A percentile compares a stretch with the other conserved stretches of the same genome.
Evolutionary conservation across 2,797 vertebrate genomes (phyloP).

Genomic region (Pelodytes ibericus): DNA sequence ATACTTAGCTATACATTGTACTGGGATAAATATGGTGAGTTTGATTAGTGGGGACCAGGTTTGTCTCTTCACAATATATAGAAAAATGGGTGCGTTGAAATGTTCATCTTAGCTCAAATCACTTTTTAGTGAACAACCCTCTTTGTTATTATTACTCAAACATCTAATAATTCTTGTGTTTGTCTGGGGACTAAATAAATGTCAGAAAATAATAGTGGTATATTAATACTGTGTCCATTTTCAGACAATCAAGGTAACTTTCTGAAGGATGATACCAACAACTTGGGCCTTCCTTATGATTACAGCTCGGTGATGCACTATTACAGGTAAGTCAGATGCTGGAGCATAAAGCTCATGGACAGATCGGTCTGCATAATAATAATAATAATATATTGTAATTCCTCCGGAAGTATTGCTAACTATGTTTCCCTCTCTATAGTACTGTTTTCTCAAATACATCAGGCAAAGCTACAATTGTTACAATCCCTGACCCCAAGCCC

Average conservation of each 20-base stretch:
- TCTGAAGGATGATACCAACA: not conserved
- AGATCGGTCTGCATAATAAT: not conserved
- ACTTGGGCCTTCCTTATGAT: not conserved
- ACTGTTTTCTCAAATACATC: not conserved
- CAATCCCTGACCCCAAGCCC: not conserved
- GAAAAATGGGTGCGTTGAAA: too few species aligned
- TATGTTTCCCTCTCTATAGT: not conserved
- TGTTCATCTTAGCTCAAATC: too few species aligned
- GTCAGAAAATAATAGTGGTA: too few species aligned
- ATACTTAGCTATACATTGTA: too few species aligned
- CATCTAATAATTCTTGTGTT: too few species aligned
- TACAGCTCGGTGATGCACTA: conserved; percentile 32
- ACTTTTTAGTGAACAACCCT: too few species aligned
- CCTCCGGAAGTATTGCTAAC: not conserved
- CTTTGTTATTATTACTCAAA: too few species aligned
- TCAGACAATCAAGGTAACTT: not conserved
- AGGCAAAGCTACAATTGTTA: not conserved
- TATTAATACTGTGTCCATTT: too few species aligned
- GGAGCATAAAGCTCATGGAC: not conserved
- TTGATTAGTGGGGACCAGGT: too few species aligned
- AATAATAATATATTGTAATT: not conserved
- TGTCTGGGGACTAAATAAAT: too few species aligned
- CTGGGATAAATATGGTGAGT: too few species aligned
- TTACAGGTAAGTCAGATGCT: not conserved
- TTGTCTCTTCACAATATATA: too few species aligned